Percentiles rank a stretch among this genome's conserved stretches.
Conservation (phyloP, 2,888 invertebrate species). For the Cryptosula pallasiana region DNA sequence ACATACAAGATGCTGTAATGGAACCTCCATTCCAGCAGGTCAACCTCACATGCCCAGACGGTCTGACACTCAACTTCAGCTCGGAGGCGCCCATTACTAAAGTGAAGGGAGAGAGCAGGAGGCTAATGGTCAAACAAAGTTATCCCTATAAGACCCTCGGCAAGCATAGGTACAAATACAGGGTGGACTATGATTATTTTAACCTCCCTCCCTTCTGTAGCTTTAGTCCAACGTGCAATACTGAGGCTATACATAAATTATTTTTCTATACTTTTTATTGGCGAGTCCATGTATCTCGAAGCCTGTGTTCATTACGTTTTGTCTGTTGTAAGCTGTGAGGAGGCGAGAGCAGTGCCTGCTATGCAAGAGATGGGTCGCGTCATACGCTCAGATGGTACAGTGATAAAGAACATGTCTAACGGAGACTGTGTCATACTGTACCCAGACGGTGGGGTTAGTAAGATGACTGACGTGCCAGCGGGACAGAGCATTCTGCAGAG, state of each 20-base stretch:
- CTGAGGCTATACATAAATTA: too few species aligned
- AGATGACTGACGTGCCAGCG: constrained; percentile 33
- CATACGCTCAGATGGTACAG: constrained; percentile 48
- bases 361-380: constrained; percentile 42
- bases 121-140: constrained; percentile 43
- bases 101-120: not conserved
- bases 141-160: constrained; percentile 47
- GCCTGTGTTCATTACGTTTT: too few species aligned
- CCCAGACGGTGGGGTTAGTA: constrained; percentile 48
- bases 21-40: constrained; percentile 46
- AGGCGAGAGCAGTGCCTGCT: constrained; percentile 36
- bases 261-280: too few species aligned
- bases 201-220: too few species aligned
- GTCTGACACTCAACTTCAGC: constrained; percentile 32
- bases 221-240: too few species aligned
- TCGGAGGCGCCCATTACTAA: not conserved
- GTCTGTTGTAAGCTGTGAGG: too few species aligned
- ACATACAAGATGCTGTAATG: constrained; percentile 30
- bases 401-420: constrained; percentile 48
- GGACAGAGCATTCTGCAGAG: not conserved
- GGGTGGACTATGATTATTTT: too few species aligned
- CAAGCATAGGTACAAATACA: constrained; percentile 33
- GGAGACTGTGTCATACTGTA: constrained; percentile 42
- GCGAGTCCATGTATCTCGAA: too few species aligned
- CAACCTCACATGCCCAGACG: constrained; percentile 48